phyloP scores from a whole-genome alignment of 2,797 vertebrate species.

The Miichthys miiuy region DNA sequence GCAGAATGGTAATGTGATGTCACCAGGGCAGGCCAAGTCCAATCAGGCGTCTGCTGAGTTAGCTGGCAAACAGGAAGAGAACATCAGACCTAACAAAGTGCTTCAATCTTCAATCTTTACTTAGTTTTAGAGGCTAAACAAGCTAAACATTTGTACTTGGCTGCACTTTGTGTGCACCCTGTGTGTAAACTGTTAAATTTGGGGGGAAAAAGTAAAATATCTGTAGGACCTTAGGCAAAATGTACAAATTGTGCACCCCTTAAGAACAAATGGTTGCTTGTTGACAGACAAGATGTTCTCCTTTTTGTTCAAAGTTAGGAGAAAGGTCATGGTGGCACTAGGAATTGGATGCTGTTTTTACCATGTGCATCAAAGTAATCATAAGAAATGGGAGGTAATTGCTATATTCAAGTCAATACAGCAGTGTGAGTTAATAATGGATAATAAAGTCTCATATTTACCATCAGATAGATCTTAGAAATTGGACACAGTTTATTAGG shows the following conservation, averaged over 20 bases:
- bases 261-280: neutral
- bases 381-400: neutral
- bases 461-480: neutral
- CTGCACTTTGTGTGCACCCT: neutral
- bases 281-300: neutral
- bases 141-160: neutral
- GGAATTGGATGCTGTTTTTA: neutral
- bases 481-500: neutral
- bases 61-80: slow-evolving; percentile 43
- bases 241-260: neutral
- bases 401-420: neutral
- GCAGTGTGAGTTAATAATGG: neutral
- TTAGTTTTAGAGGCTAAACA: no score
- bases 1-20: slow-evolving; percentile 73
- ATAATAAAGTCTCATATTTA: neutral
- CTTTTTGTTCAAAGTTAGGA: neutral
- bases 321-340: neutral
- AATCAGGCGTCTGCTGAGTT: slow-evolving; percentile 48
- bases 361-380: neutral
- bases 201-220: no score
- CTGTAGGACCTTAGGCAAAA: neutral
- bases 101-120: neutral
- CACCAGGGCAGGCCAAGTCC: slow-evolving; percentile 50
- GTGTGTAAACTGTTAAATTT: no score
- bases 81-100: neutral